Conservation (phyloP, 2,113 vertebrate genomes). For the Tetrao urogallus region DNA sequence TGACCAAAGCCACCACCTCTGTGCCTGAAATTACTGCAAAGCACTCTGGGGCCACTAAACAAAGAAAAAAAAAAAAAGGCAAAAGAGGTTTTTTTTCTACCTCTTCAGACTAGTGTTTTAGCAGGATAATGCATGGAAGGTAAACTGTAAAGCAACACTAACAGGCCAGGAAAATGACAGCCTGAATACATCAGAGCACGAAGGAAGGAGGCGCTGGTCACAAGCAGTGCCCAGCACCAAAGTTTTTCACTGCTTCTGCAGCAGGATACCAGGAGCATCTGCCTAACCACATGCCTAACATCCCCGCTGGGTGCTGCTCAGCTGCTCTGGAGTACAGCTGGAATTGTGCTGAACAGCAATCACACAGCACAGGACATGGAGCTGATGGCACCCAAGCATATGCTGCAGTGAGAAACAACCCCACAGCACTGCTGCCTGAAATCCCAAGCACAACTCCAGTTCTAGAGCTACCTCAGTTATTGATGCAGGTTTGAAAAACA, state of each 20-base stretch:
- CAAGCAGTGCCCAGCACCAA: not conserved
- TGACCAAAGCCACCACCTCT: slow-evolving; percentile 55
- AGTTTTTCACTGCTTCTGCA: slow-evolving; percentile 19
- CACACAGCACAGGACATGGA: not conserved
- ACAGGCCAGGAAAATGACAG: slow-evolving; percentile 29
- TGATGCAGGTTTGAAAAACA: slow-evolving; percentile 56
- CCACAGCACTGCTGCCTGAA: not conserved
- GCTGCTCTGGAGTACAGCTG: not conserved
- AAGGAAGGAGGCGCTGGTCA: slow-evolving; percentile 47
- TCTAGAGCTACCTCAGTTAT: not conserved
- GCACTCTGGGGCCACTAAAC: slow-evolving; percentile 66
- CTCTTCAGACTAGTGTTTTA: slow-evolving; percentile 62
- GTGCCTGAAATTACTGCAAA: slow-evolving; percentile 53
- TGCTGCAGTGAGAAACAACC: not conserved
- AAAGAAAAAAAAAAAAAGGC: slow-evolving; percentile 51
- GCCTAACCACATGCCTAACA: not conserved
- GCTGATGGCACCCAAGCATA: not conserved
- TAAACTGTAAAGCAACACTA: slow-evolving; percentile 56
- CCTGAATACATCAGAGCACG: slow-evolving; percentile 41
- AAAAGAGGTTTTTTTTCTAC: slow-evolving; percentile 18
- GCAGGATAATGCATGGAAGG: slow-evolving; percentile 66
- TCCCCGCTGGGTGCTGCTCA: not conserved
- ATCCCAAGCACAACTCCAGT: slow-evolving; percentile 50
- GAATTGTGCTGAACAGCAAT: not conserved
- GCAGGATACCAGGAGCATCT: slow-evolving; percentile 11